These are phyloP conservation scores for Leptopilina drosophilae DNA, from an alignment of 2,888 invertebrate species.

Conservation along the genomic window DNA sequence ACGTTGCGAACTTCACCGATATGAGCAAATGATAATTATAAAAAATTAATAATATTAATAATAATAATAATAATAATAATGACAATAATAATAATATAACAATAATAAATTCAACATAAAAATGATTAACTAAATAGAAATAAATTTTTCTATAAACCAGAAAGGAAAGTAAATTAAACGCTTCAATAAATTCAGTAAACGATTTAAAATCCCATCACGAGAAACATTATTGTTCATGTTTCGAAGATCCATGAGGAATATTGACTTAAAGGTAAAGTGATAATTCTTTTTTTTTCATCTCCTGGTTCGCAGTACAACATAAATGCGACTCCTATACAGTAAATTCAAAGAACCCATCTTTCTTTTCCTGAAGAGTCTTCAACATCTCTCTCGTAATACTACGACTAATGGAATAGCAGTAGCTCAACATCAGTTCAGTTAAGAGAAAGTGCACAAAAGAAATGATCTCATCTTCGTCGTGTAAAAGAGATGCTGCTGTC, in stretches of 20 bases:
- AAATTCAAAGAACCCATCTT: conserved; percentile 23
- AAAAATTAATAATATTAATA: too few species aligned
- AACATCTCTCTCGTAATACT: conserved; percentile 13
- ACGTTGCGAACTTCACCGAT: too few species aligned
- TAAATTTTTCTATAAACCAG: neutral
- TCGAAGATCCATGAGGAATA: neutral
- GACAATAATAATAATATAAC: too few species aligned
- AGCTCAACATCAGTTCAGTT: conserved; percentile 8
- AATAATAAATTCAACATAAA: neutral
- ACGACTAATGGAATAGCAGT: conserved; percentile 20
- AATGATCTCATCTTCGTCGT: conserved; percentile 17
- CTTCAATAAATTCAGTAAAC: neutral
- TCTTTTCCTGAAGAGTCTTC: neutral
- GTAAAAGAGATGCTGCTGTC: neutral
- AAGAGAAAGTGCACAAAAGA: conserved; percentile 23
- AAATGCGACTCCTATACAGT: neutral
- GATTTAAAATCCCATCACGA: neutral
- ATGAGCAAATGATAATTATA: too few species aligned
- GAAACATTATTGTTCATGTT: neutral
- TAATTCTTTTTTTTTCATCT: conserved; percentile 11
- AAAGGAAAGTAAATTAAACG: conserved; percentile 5
- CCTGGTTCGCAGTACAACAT: neutral
- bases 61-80: too few species aligned
- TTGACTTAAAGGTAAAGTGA: conserved; percentile 25
- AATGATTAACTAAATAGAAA: neutral